Conservation (phyloP, 1,140 invertebrate species). For the Hypsibius dujardini region DNA sequence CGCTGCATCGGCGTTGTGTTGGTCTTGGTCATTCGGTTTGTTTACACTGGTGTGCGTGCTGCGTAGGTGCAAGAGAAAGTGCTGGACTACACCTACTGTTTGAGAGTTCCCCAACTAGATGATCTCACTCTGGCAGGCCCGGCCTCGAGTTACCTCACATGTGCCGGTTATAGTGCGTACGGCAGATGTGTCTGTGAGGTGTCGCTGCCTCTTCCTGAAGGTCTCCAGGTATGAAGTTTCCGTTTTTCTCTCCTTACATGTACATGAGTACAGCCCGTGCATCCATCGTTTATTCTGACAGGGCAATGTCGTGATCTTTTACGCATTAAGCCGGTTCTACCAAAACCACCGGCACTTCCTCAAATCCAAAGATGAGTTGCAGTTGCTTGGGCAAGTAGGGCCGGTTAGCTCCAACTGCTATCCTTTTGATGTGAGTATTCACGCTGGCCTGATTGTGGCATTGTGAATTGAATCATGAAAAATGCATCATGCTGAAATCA, state of each 20-base stretch:
- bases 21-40: neutral
- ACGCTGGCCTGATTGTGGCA: too few species aligned
- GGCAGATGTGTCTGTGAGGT: neutral
- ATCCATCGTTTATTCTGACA: neutral
- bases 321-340: constrained; percentile 11
- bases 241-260: too few species aligned
- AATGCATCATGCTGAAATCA: too few species aligned
- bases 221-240: neutral
- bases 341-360: neutral
- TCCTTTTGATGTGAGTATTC: neutral
- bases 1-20: neutral
- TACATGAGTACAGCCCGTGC: too few species aligned
- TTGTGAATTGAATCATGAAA: too few species aligned
- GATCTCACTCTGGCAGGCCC: neutral
- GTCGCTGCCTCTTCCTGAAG: neutral
- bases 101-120: neutral
- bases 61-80: constrained; percentile 7
- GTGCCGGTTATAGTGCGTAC: neutral
- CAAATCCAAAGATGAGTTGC: constrained; percentile 1
- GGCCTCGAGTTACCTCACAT: neutral
- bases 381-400: neutral
- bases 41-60: neutral
- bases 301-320: neutral
- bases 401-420: neutral
- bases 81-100: constrained; percentile 7